phyloP scores from a whole-genome alignment of 2,888 invertebrate species.

The Tupiocoris notatus region DNA sequence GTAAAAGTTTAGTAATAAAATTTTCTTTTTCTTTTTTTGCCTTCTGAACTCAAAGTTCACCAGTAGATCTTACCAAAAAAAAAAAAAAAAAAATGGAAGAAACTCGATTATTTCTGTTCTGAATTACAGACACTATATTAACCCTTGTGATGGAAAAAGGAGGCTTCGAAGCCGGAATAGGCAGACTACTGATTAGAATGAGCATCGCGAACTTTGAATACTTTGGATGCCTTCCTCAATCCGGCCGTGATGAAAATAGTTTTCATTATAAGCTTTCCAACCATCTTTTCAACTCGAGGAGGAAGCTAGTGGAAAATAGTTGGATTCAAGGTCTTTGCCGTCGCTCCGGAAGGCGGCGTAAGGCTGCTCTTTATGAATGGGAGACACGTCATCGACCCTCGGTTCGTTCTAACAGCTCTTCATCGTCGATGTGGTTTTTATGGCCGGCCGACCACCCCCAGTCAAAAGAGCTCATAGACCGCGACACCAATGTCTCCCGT shows the following conservation, averaged over 20 bases:
- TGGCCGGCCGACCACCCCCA: neutral
- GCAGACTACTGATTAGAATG: neutral
- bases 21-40: no score
- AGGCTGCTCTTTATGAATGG: neutral
- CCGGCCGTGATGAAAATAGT: neutral
- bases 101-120: no score
- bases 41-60: no score
- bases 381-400: neutral
- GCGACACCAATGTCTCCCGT: neutral
- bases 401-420: neutral
- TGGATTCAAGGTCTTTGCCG: neutral
- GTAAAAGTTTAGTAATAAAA: no score
- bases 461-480: neutral
- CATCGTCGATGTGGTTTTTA: neutral
- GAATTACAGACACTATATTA: no score
- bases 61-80: no score
- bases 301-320: neutral
- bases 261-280: neutral
- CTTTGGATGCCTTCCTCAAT: neutral
- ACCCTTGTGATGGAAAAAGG: no score
- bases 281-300: neutral
- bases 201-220: neutral
- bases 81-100: no score
- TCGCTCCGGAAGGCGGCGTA: neutral
- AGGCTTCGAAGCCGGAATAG: no score